These are phyloP conservation scores for Odontocerum albicorne DNA, from an alignment of 2,888 invertebrate species.

Conservation along the genomic window DNA sequence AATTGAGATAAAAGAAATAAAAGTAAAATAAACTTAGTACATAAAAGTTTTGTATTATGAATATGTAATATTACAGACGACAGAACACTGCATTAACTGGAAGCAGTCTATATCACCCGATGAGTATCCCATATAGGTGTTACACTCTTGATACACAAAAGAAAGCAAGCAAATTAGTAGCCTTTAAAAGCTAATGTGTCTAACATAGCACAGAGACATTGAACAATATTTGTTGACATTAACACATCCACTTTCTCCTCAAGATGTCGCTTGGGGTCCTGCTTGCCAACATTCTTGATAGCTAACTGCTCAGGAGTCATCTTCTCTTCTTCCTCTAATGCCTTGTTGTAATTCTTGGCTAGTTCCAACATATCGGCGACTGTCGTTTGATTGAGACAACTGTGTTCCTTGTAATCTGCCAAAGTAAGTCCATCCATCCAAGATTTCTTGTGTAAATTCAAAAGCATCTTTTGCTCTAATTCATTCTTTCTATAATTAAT, in stretches of 20 bases:
- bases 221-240: constrained; percentile 97
- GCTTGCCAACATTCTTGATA: constrained; percentile 98
- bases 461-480: constrained; percentile 97
- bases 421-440: constrained; percentile 96
- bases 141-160: no score
- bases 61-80: no score
- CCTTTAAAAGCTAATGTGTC: constrained; percentile 52
- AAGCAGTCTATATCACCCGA: no score
- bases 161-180: no score
- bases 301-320: constrained; percentile 99
- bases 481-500: constrained; percentile 99
- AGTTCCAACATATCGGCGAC: constrained; percentile 96
- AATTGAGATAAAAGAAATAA: no score
- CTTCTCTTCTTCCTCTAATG: constrained; percentile 98
- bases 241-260: constrained; percentile 97
- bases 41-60: no score
- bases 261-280: constrained; percentile 98
- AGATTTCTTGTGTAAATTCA: constrained; percentile 98
- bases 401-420: constrained; percentile 90
- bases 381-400: constrained; percentile 89
- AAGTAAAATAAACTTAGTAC: no score
- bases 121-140: no score
- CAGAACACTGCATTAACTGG: no score
- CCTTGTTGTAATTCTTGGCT: constrained; percentile 97
- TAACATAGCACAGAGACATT: constrained; percentile 96